phyloP scores from a whole-genome alignment of 2,888 invertebrate genomes.

The Drosophila nigricruria region DNA sequence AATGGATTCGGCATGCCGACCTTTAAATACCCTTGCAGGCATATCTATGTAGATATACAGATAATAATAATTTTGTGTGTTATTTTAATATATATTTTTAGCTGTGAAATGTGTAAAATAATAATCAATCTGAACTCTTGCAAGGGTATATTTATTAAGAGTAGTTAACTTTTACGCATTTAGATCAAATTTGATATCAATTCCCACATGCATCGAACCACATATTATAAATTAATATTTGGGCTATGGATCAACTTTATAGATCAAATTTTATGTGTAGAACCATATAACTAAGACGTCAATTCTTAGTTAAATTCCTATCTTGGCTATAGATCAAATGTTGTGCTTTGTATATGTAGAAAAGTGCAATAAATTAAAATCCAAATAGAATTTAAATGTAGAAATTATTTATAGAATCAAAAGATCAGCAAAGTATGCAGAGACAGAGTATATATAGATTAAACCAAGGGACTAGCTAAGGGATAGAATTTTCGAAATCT shows the following conservation, averaged over 20 bases:
- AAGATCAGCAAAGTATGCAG: too few species aligned
- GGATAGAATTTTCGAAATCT: too few species aligned
- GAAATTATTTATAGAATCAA: background rate
- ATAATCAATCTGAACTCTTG: background rate
- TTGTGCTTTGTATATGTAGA: too few species aligned
- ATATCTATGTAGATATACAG: too few species aligned
- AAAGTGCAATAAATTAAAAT: background rate
- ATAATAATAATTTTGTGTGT: background rate
- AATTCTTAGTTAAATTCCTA: background rate
- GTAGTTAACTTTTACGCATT: background rate
- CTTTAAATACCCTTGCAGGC: background rate
- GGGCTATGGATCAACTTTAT: background rate
- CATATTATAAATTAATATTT: background rate
- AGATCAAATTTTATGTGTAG: background rate
- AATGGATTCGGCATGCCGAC: slow-evolving; percentile 1
- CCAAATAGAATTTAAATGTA: background rate
- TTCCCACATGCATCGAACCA: background rate
- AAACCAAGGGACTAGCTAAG: background rate
- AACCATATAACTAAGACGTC: background rate
- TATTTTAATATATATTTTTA: too few species aligned
- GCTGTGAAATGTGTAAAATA: too few species aligned
- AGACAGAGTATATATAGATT: too few species aligned
- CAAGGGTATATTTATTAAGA: background rate
- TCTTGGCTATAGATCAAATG: background rate
- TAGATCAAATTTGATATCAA: background rate